Base-by-base conservation (phyloP, 1,140 invertebrate species). In the Bradynema listronoti region DNA sequence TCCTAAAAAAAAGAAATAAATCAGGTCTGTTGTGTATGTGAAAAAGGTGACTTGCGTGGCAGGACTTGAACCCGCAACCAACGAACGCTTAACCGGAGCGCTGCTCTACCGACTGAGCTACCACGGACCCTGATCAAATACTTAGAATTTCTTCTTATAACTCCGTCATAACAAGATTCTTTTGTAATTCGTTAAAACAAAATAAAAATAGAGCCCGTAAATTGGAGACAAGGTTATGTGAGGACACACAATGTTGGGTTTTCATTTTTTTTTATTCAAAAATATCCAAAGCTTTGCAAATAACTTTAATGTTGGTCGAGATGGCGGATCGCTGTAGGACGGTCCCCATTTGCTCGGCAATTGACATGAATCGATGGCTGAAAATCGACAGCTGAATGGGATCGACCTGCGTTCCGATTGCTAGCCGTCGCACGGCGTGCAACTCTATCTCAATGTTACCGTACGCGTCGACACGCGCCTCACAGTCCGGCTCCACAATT, bases 291-390 rank as follows among this genome's bases (percentile, higher is more conserved):
- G n/a, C n/a, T n/a, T n/a, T n/a, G n/a, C n/a, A n/a, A 6, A 43
- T 49, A 27, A 81, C 80, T 80, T 97, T 98, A 46, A 98, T 98
- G 78, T 98, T 98, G 3, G 92, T 96, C 0, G 92, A 97, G 71
- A 97, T 92, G 0, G 92, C 87, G 0, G 93, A 96, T 61, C 19
- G 11, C 78, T 96, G 91, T 2, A 59, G n/a, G 4, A 94, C 87
- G 73, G 89, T 87, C 72, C 94, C 94, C 94, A 98, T 98, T 82
- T 98, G 93, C 80, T 99, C 94, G 25, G 94, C 94, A 73, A 97
- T 96, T 61, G 90, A 93, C 94, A 98, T 98, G 79, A 99, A 98
- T 9, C 93, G 84, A 81, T 99, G 93, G 22, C 89, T 92, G 81
- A 99, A 99, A 53, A 99, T 96, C 68, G 91, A 95, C 32, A 98